These are phyloP conservation scores for Apis dorsata DNA, from an alignment of 1,140 invertebrate genomes.

Conservation along the genomic window DNA sequence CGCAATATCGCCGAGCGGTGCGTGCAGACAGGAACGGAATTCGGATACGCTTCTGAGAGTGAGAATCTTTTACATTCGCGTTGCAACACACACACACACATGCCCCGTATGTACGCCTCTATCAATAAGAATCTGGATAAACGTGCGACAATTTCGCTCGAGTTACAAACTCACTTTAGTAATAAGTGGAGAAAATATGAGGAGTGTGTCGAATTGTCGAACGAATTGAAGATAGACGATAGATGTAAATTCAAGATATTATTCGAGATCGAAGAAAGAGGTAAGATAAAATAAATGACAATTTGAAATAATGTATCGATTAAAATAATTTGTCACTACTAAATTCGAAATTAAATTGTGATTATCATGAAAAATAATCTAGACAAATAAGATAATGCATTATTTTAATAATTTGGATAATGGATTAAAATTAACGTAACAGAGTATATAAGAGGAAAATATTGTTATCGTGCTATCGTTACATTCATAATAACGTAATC, in stretches of 20 bases:
- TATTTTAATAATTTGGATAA: too few relatives aligned
- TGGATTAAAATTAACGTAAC: neutral
- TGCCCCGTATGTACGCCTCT: neutral
- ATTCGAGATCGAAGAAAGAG: too few relatives aligned
- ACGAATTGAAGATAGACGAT: too few relatives aligned
- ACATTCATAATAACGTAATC: neutral
- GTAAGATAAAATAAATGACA: too few relatives aligned
- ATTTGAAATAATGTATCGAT: too few relatives aligned
- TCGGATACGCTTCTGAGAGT: slow-evolving; percentile 38
- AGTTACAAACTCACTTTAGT: neutral
- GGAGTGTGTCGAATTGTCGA: too few relatives aligned
- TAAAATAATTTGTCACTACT: too few relatives aligned
- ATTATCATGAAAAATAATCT: too few relatives aligned
- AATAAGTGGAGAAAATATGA: neutral
- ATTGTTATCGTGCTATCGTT: neutral
- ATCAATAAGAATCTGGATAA: neutral
- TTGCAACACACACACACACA: neutral
- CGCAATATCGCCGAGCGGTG: slow-evolving; percentile 57
- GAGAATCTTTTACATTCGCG: slow-evolving; percentile 46
- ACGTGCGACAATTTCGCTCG: neutral
- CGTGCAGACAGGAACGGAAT: slow-evolving; percentile 56
- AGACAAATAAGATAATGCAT: too few relatives aligned
- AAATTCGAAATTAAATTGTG: too few relatives aligned
- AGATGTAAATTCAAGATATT: too few relatives aligned
- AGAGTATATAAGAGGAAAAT: neutral